These are phyloP conservation scores for Microtus richardsoni DNA, from an alignment of 2,113 vertebrate species.

Conservation along the genomic window DNA sequence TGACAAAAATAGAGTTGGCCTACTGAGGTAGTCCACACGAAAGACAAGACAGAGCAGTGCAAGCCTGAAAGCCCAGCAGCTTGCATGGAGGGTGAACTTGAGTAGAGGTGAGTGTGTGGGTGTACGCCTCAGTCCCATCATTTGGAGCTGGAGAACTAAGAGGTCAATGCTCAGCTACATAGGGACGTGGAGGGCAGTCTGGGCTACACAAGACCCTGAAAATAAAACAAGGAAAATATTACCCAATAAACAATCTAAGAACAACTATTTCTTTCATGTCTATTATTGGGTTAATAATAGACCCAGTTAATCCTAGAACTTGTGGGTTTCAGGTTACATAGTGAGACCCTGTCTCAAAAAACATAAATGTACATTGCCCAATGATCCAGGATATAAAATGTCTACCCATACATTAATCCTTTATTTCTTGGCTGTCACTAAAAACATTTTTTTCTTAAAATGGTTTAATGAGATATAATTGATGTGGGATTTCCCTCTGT, in stretches of 20 bases:
- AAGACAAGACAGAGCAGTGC: background rate
- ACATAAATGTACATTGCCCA: conserved; percentile 7
- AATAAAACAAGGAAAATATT: background rate
- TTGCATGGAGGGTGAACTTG: background rate
- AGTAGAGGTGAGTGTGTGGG: background rate
- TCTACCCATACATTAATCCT: background rate
- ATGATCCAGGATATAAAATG: conserved; percentile 4
- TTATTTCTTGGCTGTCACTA: conserved; percentile 44
- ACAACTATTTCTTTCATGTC: conserved; percentile 35
- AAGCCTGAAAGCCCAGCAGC: background rate
- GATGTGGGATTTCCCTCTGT: too few relatives aligned
- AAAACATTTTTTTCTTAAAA: background rate
- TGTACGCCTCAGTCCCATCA: background rate
- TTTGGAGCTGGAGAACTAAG: background rate
- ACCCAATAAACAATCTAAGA: background rate
- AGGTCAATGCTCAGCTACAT: background rate
- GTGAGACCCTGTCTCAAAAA: too few relatives aligned
- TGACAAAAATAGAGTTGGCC: background rate
- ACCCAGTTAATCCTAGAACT: too few relatives aligned
- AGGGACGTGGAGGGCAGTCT: background rate
- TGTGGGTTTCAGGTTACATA: too few relatives aligned
- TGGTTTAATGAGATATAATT: background rate
- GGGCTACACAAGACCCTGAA: background rate
- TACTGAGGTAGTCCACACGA: background rate
- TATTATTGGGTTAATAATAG: background rate